phyloP scores from a whole-genome alignment of 1,140 invertebrate species.

The Chrysomallon squamiferum region DNA sequence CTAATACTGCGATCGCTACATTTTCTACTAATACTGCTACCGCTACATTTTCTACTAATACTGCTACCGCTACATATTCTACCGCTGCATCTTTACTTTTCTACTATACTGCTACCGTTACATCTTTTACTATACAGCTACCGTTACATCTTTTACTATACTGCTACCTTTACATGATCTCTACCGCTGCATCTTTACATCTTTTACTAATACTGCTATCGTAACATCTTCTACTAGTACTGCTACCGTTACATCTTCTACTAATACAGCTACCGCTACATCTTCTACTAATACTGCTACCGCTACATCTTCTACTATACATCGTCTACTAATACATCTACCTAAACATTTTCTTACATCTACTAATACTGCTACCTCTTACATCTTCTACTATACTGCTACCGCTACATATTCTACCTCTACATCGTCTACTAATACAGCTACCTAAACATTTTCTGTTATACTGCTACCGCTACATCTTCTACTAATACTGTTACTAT shows the following conservation, averaged over 20 bases:
- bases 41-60: constrained; percentile 6
- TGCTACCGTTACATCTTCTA: background rate
- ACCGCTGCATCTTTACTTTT: background rate
- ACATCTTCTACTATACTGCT: background rate
- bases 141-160: constrained; percentile 1
- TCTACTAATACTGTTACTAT: too few species aligned
- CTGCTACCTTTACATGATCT: too few species aligned
- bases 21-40: constrained; percentile 7
- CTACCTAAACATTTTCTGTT: too few species aligned
- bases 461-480: too few species aligned
- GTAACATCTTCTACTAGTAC: background rate
- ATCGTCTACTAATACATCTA: too few species aligned
- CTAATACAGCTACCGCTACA: background rate
- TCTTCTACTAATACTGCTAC: background rate
- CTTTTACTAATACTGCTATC: constrained; percentile 1
- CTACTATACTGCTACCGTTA: background rate
- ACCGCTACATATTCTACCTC: too few species aligned
- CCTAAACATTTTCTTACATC: too few species aligned
- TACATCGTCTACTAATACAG: too few species aligned
- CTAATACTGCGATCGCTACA: constrained; percentile 6
- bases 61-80: constrained; percentile 1
- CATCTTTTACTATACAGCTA: background rate
- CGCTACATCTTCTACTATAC: background rate
- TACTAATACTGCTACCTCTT: too few species aligned
- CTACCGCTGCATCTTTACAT: background rate